Percentiles rank a stretch among this genome's conserved stretches.
Evolutionary conservation across 1,140 invertebrate genomes (phyloP).

Genomic region (Zaprionus gabonicus): DNA sequence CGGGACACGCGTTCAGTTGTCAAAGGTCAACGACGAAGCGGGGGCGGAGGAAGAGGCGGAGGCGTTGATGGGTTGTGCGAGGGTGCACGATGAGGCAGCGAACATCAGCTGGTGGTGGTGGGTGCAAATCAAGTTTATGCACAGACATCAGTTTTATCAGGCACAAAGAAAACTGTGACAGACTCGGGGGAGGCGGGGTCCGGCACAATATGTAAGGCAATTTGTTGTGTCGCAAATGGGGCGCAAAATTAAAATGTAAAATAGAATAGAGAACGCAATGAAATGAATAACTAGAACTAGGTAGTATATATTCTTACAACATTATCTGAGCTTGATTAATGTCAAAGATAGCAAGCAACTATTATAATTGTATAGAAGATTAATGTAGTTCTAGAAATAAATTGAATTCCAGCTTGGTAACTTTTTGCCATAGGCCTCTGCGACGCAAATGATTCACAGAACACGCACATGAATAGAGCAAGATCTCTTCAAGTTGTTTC

Average conservation of each 20-base stretch:
- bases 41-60: not conserved
- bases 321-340: not conserved
- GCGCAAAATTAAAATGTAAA: not conserved
- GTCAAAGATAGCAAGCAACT: not conserved
- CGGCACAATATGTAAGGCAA: not conserved
- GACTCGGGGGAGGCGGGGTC: not conserved
- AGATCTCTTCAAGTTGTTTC: not conserved
- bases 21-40: constrained; percentile 60
- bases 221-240: not conserved
- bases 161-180: not conserved
- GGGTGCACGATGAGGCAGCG: not conserved
- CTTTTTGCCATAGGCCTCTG: not conserved
- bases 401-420: not conserved
- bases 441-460: not conserved
- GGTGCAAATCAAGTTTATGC: not conserved
- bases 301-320: not conserved
- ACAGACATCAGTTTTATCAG: not conserved
- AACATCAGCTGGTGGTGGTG: constrained; percentile 3
- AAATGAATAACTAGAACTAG: not conserved
- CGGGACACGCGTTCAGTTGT: constrained; percentile 47
- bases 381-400: not conserved
- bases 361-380: not conserved
- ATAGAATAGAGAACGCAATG: not conserved
- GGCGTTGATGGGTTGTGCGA: constrained; percentile 42
- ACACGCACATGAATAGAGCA: not conserved